Percentiles rank a stretch among this genome's conserved stretches.
Conservation (phyloP, 1,140 invertebrate species). For the Contarinia nasturtii region DNA sequence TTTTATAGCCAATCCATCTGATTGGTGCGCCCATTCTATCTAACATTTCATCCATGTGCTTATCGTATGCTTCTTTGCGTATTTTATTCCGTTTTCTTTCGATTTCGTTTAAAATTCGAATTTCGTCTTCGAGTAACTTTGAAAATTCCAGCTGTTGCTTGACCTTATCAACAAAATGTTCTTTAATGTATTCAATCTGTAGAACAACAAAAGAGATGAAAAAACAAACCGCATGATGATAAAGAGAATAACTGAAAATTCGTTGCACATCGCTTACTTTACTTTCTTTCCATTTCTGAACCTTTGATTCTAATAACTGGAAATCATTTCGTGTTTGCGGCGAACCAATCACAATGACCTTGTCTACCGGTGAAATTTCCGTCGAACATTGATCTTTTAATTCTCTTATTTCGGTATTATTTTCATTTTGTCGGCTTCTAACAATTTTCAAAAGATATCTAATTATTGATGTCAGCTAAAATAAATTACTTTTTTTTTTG, state of each 20-base stretch:
- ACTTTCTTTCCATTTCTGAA: slow-evolving; percentile 33
- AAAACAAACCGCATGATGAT: not conserved
- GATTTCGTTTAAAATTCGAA: slow-evolving; percentile 33
- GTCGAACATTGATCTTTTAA: no score
- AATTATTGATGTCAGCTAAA: not conserved
- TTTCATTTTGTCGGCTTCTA: no score
- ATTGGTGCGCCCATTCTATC: slow-evolving; percentile 31
- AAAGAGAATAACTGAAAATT: not conserved
- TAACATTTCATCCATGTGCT: slow-evolving; percentile 25
- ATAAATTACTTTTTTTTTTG: slow-evolving; percentile 1
- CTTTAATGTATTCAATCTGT: no score
- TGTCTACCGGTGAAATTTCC: not conserved
- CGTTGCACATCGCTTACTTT: slow-evolving; percentile 11
- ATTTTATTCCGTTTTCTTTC: slow-evolving; percentile 24
- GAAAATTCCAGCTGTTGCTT: not conserved
- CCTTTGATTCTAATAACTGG: slow-evolving; percentile 29
- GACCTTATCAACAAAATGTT: no score
- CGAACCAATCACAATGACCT: not conserved
- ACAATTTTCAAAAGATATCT: no score
- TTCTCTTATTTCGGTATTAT: no score
- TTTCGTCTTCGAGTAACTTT: slow-evolving; percentile 30
- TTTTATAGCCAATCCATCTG: slow-evolving; percentile 30
- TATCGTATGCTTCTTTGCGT: slow-evolving; percentile 19
- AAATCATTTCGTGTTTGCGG: slow-evolving; percentile 30
- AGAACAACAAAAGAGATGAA: no score